Base-by-base conservation (phyloP, 2,113 vertebrate genomes). In the Myotis yumanensis region DNA sequence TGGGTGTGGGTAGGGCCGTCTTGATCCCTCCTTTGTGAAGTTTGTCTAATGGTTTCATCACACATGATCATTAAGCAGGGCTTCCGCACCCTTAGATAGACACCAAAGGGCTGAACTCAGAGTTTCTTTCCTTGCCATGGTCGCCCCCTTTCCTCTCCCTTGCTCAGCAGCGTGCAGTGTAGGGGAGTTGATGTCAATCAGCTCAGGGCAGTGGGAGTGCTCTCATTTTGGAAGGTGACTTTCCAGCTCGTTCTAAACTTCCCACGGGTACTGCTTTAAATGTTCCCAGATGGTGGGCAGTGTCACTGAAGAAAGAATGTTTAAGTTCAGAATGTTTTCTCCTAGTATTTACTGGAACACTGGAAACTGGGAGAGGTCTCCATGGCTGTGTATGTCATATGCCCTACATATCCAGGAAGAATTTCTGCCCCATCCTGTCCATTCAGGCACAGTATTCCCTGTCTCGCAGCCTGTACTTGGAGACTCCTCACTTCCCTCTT, bases 171-270 rank as follows among this genome's bases (percentile, higher is more conserved):
- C 62, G 40, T 32, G 80, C 35, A 30, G 43, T 54, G n/a, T n/a
- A 57, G 66, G 51, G 71, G 52, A n/a, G 23, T 43, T 43, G 76
- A 52, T 32, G 51, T 32, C 69, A 37, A 25, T 93, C 43, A 89
- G 22, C 62, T 52, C 62, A 68, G 68, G 84, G 62, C 25, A 28
- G 48, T 83, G 79, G 92, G 73, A 28, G 16, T 32, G 84, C 30
- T 62, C 68, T 73, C 7, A 10, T 79, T 72, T 77, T 64, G 57
- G 81, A 96, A 95, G 71, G 37, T 4, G 30, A 51, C 66, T 83
- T 89, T 95, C 37, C 46, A 95, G 57, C 28, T 88, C 71, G 35
- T 96, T 87, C 89, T 66, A 48, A 86, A 64, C 32, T 43, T 79
- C 22, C 69, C 76, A 68, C 5, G 22, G 76, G 48, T 64, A 62